Base-by-base conservation (phyloP, 2,113 vertebrate species). In the Thermophis baileyi region DNA sequence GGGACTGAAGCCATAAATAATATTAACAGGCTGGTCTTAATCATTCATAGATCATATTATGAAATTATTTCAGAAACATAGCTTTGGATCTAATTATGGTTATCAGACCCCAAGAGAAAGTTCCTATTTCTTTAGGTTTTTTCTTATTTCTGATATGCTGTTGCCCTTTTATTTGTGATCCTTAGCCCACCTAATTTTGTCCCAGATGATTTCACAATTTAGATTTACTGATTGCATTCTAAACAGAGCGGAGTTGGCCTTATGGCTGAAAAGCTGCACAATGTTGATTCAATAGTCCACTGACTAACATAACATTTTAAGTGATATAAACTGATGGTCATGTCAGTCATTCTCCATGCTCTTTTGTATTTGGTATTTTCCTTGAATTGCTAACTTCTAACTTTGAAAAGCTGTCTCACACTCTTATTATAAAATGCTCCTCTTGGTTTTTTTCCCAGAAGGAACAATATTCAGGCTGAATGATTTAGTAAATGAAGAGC, bases 341-440 rank as follows among this genome's bases (percentile, higher is more conserved):
- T 91, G n/a, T 90, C 90, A 25, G 74, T 81, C 6, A 25, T 89
- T 88, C 8, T 35, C 35, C 22, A 11, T 24, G n/a, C 18, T n/a
- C 20, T 91, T 93, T 95, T 50, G 30, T 88, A 91, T 87, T 74
- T 27, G 27, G 1, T 90, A 9, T 93, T 95, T 95, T 94, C 85
- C 25, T 44, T 92, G 92, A 96, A 96, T 93, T 57, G 27, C 90
- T 93, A 89, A 86, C 87, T 25, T 85, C n/a, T 87, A 60, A 91
- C 55, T 88, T 2, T 85, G 91, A 90, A 93, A 92, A 89, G 24
- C 60, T 0, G 49, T 51, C 50, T 86, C 25, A 30, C 63, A 16
- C 4, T 60, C 51, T 27, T 11, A 12, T 93, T 94, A 74, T 47
- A 91, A 87, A 92, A 91, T 40, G 20, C 0, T 55, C 6, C n/a